Evolutionary conservation across 92 coral and sea anemone genomes (phyloP).

Genomic region (Muricea muricata): DNA sequence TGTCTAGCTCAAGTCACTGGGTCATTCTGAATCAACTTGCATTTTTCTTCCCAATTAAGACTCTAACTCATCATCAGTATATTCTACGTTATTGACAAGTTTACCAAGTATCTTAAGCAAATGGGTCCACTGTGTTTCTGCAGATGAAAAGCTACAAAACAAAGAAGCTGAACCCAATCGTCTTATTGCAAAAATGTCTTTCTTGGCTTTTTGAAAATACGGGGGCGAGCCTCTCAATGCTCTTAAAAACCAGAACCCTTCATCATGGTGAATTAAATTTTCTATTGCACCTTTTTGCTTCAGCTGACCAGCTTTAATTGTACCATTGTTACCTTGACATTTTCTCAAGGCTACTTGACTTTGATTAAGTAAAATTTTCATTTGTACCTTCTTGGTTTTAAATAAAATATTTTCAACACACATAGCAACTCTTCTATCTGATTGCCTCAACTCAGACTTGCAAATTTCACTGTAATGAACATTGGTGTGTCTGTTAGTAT

Average conservation of each 20-base stretch:
- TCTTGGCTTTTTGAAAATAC: too few species aligned
- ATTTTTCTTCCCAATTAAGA: too few species aligned
- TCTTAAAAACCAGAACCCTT: slow-evolving; percentile 41
- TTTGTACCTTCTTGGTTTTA: not conserved
- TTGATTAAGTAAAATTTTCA: too few species aligned
- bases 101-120: slow-evolving; percentile 40
- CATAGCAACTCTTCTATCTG: too few species aligned
- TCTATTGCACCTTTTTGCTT: slow-evolving; percentile 63
- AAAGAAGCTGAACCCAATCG: slow-evolving; percentile 62
- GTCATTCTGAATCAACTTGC: too few species aligned
- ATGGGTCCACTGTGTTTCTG: slow-evolving; percentile 49
- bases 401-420: too few species aligned
- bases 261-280: slow-evolving; percentile 63
- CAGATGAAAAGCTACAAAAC: too few species aligned
- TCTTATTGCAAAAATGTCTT: slow-evolving; percentile 62
- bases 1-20: not conserved
- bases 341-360: slow-evolving; percentile 47
- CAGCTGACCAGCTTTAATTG: slow-evolving; percentile 44
- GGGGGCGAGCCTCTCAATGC: slow-evolving; percentile 69
- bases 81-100: slow-evolving; percentile 39
- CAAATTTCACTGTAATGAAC: too few species aligned
- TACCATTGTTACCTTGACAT: not conserved
- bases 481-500: too few species aligned
- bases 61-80: too few species aligned
- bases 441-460: too few species aligned